phyloP scores from a whole-genome alignment of 2,113 vertebrate genomes.

The Bagarius yarrelli region DNA sequence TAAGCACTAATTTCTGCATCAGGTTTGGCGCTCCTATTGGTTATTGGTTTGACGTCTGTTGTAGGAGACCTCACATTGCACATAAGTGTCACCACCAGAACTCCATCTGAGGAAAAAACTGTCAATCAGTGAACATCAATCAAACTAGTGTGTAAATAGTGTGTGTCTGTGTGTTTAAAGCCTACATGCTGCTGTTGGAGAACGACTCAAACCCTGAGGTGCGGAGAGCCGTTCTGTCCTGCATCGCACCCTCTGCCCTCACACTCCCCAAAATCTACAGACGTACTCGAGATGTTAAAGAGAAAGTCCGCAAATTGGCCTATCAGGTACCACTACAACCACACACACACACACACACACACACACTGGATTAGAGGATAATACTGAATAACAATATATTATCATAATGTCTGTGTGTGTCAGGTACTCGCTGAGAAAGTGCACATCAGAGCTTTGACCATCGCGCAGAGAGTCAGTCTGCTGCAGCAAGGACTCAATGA shows the following conservation, averaged over 20 bases:
- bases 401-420: constrained; percentile 41
- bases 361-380: neutral
- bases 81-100: too few species aligned
- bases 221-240: constrained; percentile 88
- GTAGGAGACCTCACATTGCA: too few species aligned
- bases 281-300: constrained; percentile 88
- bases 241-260: constrained; percentile 82
- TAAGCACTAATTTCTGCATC: too few species aligned
- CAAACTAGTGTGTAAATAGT: too few species aligned
- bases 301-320: constrained; percentile 85
- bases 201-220: constrained; percentile 90
- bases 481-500: constrained; percentile 90
- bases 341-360: neutral
- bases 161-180: constrained; percentile 62
- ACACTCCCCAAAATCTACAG: constrained; percentile 85
- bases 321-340: constrained; percentile 79
- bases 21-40: too few species aligned
- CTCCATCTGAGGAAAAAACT: too few species aligned
- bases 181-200: constrained; percentile 83
- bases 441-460: constrained; percentile 86
- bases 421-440: constrained; percentile 94
- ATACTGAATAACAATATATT: neutral
- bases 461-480: constrained; percentile 90
- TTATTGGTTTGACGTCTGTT: too few species aligned
- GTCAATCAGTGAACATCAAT: too few species aligned